Evolutionary conservation across 2,113 vertebrate genomes (phyloP).

Genomic region (Oryzias javanicus): DNA sequence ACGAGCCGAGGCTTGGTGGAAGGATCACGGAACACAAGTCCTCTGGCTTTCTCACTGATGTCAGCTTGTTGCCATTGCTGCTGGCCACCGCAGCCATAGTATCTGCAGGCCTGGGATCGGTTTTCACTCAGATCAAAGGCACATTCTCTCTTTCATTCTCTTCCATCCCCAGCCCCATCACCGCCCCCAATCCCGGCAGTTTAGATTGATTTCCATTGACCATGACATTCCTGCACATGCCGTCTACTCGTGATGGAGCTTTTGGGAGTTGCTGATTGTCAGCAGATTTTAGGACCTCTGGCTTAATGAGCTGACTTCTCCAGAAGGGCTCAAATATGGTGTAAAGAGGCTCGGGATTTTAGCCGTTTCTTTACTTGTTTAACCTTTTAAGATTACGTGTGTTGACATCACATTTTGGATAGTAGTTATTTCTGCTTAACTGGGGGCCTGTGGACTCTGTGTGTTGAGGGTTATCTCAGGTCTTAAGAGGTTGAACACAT

Average conservation of each 20-base stretch:
- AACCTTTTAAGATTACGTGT: background rate
- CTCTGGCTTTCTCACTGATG: conserved; percentile 68
- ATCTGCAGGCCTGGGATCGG: conserved; percentile 80
- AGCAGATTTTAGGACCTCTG: conserved; percentile 68
- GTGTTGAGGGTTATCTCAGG: too few species aligned
- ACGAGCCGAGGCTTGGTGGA: conserved; percentile 51
- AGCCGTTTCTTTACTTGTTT: background rate
- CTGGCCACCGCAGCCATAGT: conserved; percentile 71
- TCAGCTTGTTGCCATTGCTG: conserved; percentile 60
- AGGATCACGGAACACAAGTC: conserved; percentile 57
- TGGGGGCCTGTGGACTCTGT: too few species aligned
- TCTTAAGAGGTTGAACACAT: too few species aligned
- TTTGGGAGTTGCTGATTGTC: conserved; percentile 70
- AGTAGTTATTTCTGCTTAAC: too few species aligned
- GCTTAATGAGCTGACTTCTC: conserved; percentile 37
- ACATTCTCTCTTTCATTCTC: conserved; percentile 71
- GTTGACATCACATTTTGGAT: too few species aligned
- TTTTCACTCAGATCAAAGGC: conserved; percentile 81
- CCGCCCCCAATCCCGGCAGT: conserved; percentile 68
- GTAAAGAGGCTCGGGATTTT: background rate
- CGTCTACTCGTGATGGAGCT: conserved; percentile 70
- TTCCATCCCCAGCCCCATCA: conserved; percentile 64
- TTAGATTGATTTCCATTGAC: conserved; percentile 81
- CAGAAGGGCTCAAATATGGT: conserved; percentile 33
- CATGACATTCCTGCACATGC: conserved; percentile 78